Conservation (phyloP, 2,113 vertebrate species). For the Nematolebias whitei region DNA sequence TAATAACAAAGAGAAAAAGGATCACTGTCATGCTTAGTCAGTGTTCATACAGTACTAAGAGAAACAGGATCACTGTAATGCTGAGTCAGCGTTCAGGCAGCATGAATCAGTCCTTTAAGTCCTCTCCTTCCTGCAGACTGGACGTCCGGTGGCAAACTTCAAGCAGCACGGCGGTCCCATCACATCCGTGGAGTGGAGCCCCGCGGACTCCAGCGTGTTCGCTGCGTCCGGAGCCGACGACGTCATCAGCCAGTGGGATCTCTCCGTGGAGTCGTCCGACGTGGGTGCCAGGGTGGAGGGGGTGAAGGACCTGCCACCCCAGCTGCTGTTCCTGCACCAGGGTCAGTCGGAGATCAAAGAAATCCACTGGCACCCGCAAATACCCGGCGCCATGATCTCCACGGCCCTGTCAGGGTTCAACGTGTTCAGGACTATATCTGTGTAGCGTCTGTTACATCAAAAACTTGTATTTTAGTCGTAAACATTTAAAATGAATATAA, state of each 20-base stretch:
- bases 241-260: constrained; percentile 91
- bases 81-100: too few species aligned
- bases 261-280: constrained; percentile 87
- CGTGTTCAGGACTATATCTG: constrained; percentile 89
- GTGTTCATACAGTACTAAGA: too few species aligned
- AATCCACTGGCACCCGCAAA: constrained; percentile 91
- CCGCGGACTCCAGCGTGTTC: constrained; percentile 87
- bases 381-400: constrained; percentile 84
- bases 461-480: neutral
- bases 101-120: too few species aligned
- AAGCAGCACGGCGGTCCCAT: constrained; percentile 90
- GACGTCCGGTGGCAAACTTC: constrained; percentile 86
- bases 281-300: constrained; percentile 71
- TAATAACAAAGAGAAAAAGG: too few species aligned
- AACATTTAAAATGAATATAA: constrained; percentile 10
- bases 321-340: constrained; percentile 91
- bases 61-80: too few species aligned
- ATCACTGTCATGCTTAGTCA: too few species aligned
- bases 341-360: constrained; percentile 91
- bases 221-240: constrained; percentile 87
- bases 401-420: constrained; percentile 89
- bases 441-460: constrained; percentile 60
- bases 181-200: constrained; percentile 92
- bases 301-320: constrained; percentile 84
- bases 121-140: constrained; percentile 71